phyloP scores from a whole-genome alignment of 2,797 vertebrate genomes.

The Pangasius larnaudii region DNA sequence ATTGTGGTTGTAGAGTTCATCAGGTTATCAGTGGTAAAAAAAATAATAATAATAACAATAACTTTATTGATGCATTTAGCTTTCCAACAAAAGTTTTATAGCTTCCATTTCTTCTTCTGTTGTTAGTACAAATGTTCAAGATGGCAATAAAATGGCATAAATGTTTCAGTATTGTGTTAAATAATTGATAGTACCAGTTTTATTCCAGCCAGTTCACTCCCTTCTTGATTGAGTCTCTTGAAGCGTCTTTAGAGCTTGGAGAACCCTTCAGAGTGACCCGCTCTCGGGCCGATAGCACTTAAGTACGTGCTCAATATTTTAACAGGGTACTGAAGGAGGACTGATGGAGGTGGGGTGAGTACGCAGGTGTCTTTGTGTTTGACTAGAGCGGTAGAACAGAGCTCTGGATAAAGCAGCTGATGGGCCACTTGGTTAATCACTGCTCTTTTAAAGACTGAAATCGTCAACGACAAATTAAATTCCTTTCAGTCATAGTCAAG shows the following conservation, averaged over 20 bases:
- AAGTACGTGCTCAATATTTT: slow-evolving; percentile 86
- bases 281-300: slow-evolving; percentile 85
- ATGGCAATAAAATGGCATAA: slow-evolving; percentile 75
- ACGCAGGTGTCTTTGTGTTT: slow-evolving; percentile 55
- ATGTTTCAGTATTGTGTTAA: slow-evolving; percentile 74
- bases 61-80: background rate
- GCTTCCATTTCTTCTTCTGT: slow-evolving; percentile 6
- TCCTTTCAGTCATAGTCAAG: background rate
- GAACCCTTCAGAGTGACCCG: slow-evolving; percentile 81
- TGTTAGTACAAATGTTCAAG: slow-evolving; percentile 57
- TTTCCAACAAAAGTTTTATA: background rate
- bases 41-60: background rate
- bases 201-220: slow-evolving; percentile 70
- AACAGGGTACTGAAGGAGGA: slow-evolving; percentile 72
- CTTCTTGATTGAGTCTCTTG: slow-evolving; percentile 78
- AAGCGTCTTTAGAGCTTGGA: slow-evolving; percentile 79
- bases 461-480: slow-evolving; percentile 35
- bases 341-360: slow-evolving; percentile 43
- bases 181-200: slow-evolving; percentile 78
- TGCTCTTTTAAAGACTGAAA: slow-evolving; percentile 47
- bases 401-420: slow-evolving; percentile 49
- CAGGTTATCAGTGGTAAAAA: background rate
- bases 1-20: background rate
- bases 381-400: slow-evolving; percentile 44
- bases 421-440: slow-evolving; percentile 57